Conservation (phyloP, 2,888 invertebrate genomes). For the Lasioglossum malachurum region DNA sequence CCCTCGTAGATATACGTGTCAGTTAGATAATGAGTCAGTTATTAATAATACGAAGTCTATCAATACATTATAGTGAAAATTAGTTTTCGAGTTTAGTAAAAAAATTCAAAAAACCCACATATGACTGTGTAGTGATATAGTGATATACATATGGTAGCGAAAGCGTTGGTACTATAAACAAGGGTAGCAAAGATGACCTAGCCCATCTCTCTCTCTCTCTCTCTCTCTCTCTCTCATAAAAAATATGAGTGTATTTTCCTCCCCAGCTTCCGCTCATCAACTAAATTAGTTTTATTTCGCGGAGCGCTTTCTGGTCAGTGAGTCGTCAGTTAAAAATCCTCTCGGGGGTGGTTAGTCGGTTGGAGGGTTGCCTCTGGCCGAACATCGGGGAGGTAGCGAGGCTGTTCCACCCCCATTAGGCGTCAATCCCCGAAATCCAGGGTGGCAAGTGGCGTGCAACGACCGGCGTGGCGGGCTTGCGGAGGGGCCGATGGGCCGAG, state of each 20-base stretch:
- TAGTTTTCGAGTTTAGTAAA: no score
- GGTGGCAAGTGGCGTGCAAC: slow-evolving; percentile 31
- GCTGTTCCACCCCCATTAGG: background rate
- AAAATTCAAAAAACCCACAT: no score
- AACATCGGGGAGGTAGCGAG: background rate
- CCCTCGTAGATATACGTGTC: background rate
- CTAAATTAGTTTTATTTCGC: background rate
- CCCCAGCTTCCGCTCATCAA: background rate
- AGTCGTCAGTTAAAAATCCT: background rate
- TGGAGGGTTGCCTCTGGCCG: background rate
- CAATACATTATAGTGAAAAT: no score
- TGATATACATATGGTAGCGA: no score
- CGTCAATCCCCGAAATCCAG: slow-evolving; percentile 28
- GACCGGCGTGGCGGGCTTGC: background rate
- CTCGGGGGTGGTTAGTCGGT: background rate
- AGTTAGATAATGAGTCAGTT: background rate
- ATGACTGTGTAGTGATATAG: no score
- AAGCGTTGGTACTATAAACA: no score
- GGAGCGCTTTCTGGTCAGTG: background rate
- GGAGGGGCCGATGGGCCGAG: no score
- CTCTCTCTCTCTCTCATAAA: no score
- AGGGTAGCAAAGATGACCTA: no score
- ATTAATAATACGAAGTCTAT: background rate
- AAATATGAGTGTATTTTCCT: no score
- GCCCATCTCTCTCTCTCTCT: no score